phyloP scores from a whole-genome alignment of 1,140 invertebrate genomes.

The Drosophila pseudoobscura region DNA sequence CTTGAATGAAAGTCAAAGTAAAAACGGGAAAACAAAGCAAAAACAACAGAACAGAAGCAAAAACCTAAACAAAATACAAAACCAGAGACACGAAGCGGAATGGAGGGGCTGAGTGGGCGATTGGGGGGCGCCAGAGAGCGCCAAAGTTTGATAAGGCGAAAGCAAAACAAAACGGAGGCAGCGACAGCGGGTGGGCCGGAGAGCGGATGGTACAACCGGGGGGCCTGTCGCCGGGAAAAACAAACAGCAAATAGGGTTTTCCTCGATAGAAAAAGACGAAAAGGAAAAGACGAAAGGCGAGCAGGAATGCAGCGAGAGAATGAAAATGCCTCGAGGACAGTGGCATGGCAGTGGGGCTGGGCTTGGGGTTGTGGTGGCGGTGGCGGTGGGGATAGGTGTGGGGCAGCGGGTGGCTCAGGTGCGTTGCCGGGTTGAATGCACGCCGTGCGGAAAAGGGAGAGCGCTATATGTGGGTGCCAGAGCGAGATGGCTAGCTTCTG shows the following conservation, averaged over 20 bases:
- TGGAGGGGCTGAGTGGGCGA: slow-evolving; percentile 16
- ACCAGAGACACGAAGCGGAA: slow-evolving; percentile 32
- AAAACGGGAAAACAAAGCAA: slow-evolving; percentile 77
- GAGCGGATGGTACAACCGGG: slow-evolving; percentile 1
- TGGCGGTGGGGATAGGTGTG: background rate
- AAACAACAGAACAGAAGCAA: slow-evolving; percentile 70
- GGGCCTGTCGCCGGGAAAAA: slow-evolving; percentile 49
- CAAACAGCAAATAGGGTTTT: slow-evolving; percentile 35
- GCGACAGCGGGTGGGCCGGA: background rate
- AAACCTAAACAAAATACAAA: slow-evolving; percentile 82
- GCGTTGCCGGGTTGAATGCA: slow-evolving; percentile 76
- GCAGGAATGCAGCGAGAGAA: slow-evolving; percentile 1
- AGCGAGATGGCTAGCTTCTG: slow-evolving; percentile 35
- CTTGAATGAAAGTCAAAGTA: slow-evolving; percentile 83
- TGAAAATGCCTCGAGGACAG: slow-evolving; percentile 1
- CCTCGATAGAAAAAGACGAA: slow-evolving; percentile 13
- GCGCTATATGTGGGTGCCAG: slow-evolving; percentile 8
- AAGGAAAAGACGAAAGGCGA: slow-evolving; percentile 9
- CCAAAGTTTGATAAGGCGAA: slow-evolving; percentile 74
- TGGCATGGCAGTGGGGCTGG: background rate
- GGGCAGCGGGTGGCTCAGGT: slow-evolving; percentile 27
- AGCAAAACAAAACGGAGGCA: slow-evolving; percentile 47
- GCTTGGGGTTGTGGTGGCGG: background rate
- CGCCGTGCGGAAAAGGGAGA: slow-evolving; percentile 42
- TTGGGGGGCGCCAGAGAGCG: slow-evolving; percentile 63